These are phyloP conservation scores for Xyrichtys novacula DNA, from an alignment of 2,797 vertebrate species.

Conservation along the genomic window DNA sequence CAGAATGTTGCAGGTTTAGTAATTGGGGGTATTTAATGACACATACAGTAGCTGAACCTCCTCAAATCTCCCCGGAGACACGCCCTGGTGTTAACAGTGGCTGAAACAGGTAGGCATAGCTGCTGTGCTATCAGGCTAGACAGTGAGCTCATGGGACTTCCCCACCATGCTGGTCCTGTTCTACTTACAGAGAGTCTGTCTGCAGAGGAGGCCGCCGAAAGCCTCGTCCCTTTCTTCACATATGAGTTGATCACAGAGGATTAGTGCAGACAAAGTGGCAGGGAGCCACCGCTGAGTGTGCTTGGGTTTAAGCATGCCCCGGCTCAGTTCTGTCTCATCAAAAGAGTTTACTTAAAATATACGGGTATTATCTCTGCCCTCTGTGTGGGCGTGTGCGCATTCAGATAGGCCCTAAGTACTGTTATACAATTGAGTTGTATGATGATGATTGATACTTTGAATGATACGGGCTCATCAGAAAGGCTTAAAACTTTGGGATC, in stretches of 20 bases:
- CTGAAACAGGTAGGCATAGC: constrained; percentile 65
- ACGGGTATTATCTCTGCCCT: constrained; percentile 57
- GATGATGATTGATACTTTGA: constrained; percentile 60
- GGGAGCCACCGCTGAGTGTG: constrained; percentile 63
- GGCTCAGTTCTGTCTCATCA: constrained; percentile 67
- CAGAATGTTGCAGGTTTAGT: constrained; percentile 17
- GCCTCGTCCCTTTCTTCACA: constrained; percentile 55
- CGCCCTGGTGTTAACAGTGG: constrained; percentile 42
- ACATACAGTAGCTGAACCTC: constrained; percentile 33
- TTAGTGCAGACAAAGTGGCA: constrained; percentile 73
- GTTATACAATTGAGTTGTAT: constrained; percentile 41
- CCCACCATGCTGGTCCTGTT: constrained; percentile 62
- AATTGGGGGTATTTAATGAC: constrained; percentile 24
- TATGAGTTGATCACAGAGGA: constrained; percentile 61
- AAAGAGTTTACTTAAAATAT: constrained; percentile 65
- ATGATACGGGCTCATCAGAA: constrained; percentile 45
- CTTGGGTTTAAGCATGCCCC: constrained; percentile 61
- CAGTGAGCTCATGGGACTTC: constrained; percentile 83
- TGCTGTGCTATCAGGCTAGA: constrained; percentile 69
- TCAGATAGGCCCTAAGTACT: constrained; percentile 33
- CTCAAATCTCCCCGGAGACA: constrained; percentile 42
- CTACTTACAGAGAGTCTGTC: constrained; percentile 58
- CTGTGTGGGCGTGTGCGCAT: constrained; percentile 41
- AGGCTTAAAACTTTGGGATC: constrained; percentile 48
- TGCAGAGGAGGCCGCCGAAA: constrained; percentile 48